Base-by-base conservation (phyloP, 2,113 vertebrate species). In the Hippocampus mohnikei region DNA sequence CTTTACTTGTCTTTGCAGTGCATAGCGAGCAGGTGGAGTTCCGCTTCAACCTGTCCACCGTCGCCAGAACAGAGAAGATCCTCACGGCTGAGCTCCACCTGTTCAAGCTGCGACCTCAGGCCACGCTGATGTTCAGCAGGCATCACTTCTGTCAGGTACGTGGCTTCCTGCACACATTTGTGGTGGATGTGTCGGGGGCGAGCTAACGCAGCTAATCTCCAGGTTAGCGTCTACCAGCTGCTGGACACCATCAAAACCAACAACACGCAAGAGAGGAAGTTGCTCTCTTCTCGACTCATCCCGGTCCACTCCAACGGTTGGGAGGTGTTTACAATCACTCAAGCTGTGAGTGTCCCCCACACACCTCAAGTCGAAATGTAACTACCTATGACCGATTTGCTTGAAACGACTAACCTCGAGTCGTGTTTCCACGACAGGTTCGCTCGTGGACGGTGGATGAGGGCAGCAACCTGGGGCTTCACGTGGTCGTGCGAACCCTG, bases 181-280 rank as follows among this genome's bases (percentile, higher is more conserved):
- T 3, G 27, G 33, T 1, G 15, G 27, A 33, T 18, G 25, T 27
- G 25, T 13, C 4, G 11, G 5, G 27, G 6, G 8, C 5, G 15
- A 3, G 8, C 58, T 60, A 10, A 42, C 33, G 12, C 29, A 18
- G 1, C 27, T 62, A 5, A 52, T 9, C 62, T 62, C 60, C 81
- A 97, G 95, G 92, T 97, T 71, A 95, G 86, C n/a, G 73, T 97
- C 23, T 95, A 94, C 83, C 94, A 95, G 77, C 75, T 95, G 76
- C 75, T 95, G 41, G 88, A 92, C 69, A 81, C 66, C 65, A 78
- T 66, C 3, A 85, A 84, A 67, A 75, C 8, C 12, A 93, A 94
- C 74, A 66, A 40, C 1, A 83, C 90, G 0, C 87, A 85, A 13
- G 88, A 84, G 20, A 94, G 70, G 78, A 95, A 92, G 81, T 80